Conservation (phyloP, 2,888 invertebrate species). For the Colletes collaris region DNA sequence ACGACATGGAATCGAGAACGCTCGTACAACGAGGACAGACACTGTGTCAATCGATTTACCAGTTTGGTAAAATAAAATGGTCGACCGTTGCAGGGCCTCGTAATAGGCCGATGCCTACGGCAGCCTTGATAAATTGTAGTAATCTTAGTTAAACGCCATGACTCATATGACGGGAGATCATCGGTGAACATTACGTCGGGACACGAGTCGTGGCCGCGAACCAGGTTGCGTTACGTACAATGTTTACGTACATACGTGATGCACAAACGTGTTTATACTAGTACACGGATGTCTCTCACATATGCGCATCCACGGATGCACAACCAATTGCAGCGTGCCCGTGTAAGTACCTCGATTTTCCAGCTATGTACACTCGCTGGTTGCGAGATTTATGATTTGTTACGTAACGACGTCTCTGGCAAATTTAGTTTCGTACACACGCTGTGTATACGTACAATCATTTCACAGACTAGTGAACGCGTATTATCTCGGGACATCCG, state of each 20-base stretch:
- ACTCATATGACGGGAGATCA: constrained; percentile 61
- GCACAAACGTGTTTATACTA: background rate
- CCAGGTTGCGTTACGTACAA: constrained; percentile 16
- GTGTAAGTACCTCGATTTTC: constrained; percentile 48
- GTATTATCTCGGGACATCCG: constrained; percentile 56
- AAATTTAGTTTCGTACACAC: constrained; percentile 47
- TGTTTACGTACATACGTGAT: constrained; percentile 20
- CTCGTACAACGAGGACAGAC: background rate
- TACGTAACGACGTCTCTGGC: constrained; percentile 58
- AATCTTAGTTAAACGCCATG: constrained; percentile 63
- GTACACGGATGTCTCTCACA: background rate
- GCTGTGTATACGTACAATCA: constrained; percentile 45
- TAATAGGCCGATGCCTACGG: constrained; percentile 30
- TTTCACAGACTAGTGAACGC: constrained; percentile 64
- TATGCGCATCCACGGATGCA: constrained; percentile 12
- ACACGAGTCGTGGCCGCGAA: constrained; percentile 23
- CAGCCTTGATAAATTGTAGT: constrained; percentile 60
- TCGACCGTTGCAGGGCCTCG: constrained; percentile 19
- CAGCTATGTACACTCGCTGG: constrained; percentile 43
- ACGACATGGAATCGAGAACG: background rate
- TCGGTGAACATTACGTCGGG: constrained; percentile 40
- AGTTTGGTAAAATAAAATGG: constrained; percentile 42
- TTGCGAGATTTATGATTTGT: constrained; percentile 64
- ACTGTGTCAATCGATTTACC: background rate
- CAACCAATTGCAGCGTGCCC: constrained; percentile 26